phyloP scores from a whole-genome alignment of 2,113 vertebrate species.

The Hassar affinis region DNA sequence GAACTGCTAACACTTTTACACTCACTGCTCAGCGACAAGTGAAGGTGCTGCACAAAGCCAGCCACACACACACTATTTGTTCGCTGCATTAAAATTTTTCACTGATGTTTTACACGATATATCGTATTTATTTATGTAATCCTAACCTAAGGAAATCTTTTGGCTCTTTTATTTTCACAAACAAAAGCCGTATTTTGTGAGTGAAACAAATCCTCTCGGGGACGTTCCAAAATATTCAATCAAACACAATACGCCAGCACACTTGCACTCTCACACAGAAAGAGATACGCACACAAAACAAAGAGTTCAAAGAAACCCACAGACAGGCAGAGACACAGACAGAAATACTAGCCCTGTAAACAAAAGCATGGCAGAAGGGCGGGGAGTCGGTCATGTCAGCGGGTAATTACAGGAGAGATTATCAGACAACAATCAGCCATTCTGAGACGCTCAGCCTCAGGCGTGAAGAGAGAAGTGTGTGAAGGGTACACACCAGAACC shows the following conservation, averaged over 20 bases:
- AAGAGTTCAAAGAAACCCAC: background rate
- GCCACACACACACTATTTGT: background rate
- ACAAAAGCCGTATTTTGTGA: background rate
- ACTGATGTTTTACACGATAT: background rate
- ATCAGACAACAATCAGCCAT: slow-evolving; percentile 8
- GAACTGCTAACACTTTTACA: background rate
- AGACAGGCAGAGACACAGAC: slow-evolving; percentile 35
- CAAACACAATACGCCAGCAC: background rate
- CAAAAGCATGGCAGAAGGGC: slow-evolving; percentile 7
- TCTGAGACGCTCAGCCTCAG: background rate
- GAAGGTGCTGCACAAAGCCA: background rate
- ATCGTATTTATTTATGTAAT: slow-evolving; percentile 2
- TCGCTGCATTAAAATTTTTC: background rate
- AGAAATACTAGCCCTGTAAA: slow-evolving; percentile 7
- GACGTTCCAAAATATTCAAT: background rate
- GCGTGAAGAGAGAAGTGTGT: background rate
- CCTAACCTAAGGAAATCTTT: slow-evolving; percentile 14
- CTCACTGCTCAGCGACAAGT: background rate
- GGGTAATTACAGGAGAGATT: slow-evolving; percentile 25
- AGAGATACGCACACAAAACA: slow-evolving; percentile 6
- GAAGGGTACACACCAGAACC: slow-evolving; percentile 81
- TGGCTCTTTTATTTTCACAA: background rate
- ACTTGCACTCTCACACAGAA: background rate
- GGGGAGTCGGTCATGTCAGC: slow-evolving; percentile 22
- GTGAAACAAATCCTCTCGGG: background rate